Percentiles rank a stretch among this genome's conserved stretches.
These are phyloP conservation scores for Allacma fusca DNA, from an alignment of 2,888 invertebrate species.

Conservation along the genomic window DNA sequence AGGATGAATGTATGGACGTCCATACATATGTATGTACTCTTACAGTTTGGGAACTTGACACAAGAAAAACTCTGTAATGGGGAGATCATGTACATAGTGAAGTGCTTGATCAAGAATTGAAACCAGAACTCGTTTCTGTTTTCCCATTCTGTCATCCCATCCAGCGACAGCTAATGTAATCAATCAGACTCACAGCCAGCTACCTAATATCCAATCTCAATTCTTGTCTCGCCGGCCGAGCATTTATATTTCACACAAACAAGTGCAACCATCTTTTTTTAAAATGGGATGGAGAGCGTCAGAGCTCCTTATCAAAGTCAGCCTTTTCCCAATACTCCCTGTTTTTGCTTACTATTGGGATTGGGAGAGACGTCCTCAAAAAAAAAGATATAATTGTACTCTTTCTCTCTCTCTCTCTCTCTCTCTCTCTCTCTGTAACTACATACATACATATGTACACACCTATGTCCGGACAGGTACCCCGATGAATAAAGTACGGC, in stretches of 20 bases:
- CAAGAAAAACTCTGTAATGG: no score
- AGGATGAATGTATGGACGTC: neutral
- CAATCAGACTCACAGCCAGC: constrained; percentile 32
- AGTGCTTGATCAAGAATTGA: neutral
- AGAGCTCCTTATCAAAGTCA: no score
- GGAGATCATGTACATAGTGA: neutral
- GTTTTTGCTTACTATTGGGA: no score
- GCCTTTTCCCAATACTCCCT: no score
- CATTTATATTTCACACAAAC: constrained; percentile 3
- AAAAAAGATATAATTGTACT: no score
- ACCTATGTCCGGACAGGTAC: no score
- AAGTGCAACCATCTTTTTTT: neutral
- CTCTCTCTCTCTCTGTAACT: neutral
- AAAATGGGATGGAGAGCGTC: no score
- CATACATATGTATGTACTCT: no score
- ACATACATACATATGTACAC: no score
- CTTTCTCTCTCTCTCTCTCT: no score
- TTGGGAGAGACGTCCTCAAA: no score
- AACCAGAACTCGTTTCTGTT: constrained; percentile 16
- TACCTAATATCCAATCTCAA: constrained; percentile 4
- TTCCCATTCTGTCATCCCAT: neutral
- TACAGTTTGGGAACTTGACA: no score
- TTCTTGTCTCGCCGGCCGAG: neutral
- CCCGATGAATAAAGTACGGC: neutral
- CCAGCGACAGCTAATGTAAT: constrained; percentile 23